phyloP scores from a whole-genome alignment of 2,113 vertebrate species.

The Dasyprocta punctata region DNA sequence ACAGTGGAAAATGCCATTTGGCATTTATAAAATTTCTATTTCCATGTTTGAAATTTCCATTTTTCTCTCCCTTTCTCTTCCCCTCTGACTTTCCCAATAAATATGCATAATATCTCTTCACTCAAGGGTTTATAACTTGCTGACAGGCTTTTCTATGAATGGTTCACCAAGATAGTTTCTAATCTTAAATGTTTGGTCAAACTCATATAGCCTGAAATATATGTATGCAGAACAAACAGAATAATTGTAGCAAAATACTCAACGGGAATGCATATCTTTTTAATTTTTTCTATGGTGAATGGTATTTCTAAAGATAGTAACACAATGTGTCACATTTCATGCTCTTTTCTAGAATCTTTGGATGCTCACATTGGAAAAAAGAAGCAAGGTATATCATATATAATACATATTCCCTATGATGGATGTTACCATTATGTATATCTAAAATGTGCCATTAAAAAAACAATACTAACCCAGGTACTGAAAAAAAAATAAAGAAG shows the following conservation, averaged over 20 bases:
- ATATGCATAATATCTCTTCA: not conserved
- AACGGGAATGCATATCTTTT: not conserved
- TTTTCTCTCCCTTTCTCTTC: not conserved
- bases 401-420: not conserved
- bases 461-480: not conserved
- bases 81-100: not conserved
- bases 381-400: not conserved
- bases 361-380: not conserved
- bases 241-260: not conserved
- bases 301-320: not conserved
- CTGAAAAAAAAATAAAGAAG: not conserved
- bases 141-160: not conserved
- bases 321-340: not conserved
- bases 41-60: not conserved
- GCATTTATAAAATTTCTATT: not conserved
- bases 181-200: not conserved
- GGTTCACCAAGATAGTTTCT: not conserved
- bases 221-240: not conserved
- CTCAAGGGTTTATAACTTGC: not conserved
- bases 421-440: not conserved
- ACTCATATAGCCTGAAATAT: not conserved
- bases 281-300: not conserved
- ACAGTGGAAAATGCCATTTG: not conserved
- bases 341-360: not conserved
- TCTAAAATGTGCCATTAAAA: not conserved